phyloP scores from a whole-genome alignment of 2,797 vertebrate species.

The Chrosomus eos region DNA sequence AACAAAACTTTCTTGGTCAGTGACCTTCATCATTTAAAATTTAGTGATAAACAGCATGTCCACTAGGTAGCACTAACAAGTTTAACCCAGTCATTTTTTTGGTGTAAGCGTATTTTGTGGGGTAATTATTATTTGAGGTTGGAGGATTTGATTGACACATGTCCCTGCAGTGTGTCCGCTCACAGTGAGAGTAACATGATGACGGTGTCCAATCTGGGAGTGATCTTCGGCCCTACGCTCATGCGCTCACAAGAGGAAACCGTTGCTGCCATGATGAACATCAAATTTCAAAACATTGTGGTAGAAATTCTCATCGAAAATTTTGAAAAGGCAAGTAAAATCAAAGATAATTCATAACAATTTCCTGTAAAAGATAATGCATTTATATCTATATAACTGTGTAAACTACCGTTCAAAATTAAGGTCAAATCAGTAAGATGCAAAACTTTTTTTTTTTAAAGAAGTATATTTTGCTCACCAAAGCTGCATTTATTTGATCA shows the following conservation, averaged over 20 bases:
- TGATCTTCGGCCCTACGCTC: constrained; percentile 96
- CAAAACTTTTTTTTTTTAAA: too few relatives aligned
- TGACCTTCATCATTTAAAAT: not conserved
- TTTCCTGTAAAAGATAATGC: not conserved
- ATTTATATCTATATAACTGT: not conserved
- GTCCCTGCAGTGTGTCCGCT: constrained; percentile 84
- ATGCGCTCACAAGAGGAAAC: constrained; percentile 98
- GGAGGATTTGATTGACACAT: not conserved
- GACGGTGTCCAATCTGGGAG: constrained; percentile 96
- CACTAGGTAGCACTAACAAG: not conserved
- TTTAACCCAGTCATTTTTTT: too few relatives aligned
- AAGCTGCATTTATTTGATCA: not conserved
- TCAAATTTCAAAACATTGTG: constrained; percentile 99
- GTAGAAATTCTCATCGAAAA: constrained; percentile 98
- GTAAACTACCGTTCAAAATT: not conserved
- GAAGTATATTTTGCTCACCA: not conserved
- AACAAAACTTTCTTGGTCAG: not conserved
- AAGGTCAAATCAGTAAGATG: not conserved
- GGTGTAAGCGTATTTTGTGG: not conserved
- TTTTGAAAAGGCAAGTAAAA: constrained; percentile 66
- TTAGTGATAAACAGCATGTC: not conserved
- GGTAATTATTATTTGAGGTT: not conserved
- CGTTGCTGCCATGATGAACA: constrained; percentile 99
- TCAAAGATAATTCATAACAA: not conserved
- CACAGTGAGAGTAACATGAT: constrained; percentile 95